These are phyloP conservation scores for Herpetotheres cachinnans DNA, from an alignment of 2,113 vertebrate species.

Conservation along the genomic window DNA sequence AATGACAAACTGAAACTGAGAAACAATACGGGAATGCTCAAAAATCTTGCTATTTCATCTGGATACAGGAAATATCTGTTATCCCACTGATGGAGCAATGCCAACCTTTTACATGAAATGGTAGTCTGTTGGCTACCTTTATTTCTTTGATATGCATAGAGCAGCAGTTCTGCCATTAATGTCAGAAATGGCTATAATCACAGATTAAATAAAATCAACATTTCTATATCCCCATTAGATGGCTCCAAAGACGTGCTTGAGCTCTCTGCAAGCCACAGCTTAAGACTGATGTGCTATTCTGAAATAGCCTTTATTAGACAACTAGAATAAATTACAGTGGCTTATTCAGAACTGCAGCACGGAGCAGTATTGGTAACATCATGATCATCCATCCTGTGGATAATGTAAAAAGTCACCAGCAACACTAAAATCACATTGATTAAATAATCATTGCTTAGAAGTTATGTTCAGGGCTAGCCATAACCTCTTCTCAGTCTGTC, in stretches of 20 bases:
- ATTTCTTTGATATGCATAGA: neutral
- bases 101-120: fast-evolving
- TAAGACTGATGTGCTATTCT: neutral
- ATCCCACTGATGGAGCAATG: neutral
- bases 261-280: neutral
- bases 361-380: neutral
- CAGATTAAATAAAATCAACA: neutral
- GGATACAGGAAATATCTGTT: neutral
- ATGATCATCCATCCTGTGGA: neutral
- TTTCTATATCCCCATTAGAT: conserved; percentile 1
- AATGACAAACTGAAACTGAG: neutral
- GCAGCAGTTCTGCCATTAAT: neutral
- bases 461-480: neutral
- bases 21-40: neutral
- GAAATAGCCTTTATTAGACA: neutral
- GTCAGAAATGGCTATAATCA: neutral
- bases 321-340: neutral
- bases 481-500: neutral
- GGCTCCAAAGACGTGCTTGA: conserved; percentile 32
- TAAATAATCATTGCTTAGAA: neutral
- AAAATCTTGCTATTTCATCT: neutral
- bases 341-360: neutral
- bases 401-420: neutral
- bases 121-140: neutral
- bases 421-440: neutral